phyloP scores from a whole-genome alignment of 2,113 vertebrate genomes.

The Vulpes vulpes region DNA sequence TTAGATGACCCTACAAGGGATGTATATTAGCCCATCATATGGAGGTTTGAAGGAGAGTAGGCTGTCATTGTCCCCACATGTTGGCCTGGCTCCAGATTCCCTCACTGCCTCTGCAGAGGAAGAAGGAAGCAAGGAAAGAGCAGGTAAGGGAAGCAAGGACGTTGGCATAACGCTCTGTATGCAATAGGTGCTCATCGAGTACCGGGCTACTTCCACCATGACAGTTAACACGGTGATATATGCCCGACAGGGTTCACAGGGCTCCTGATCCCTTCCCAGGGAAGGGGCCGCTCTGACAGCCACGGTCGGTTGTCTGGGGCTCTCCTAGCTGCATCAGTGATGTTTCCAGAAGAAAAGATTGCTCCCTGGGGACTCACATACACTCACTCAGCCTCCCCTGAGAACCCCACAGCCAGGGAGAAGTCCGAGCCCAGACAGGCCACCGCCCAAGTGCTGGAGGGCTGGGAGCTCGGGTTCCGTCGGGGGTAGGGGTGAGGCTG shows the following conservation, averaged over 20 bases:
- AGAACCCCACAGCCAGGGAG: background rate
- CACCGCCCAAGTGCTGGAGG: accelerated
- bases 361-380: too few species aligned
- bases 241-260: too few species aligned
- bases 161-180: accelerated
- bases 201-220: background rate
- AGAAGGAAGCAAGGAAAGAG: background rate
- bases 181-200: background rate
- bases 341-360: background rate
- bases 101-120: background rate
- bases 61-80: background rate
- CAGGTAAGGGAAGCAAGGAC: background rate
- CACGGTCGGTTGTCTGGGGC: background rate
- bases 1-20: background rate
- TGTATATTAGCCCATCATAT: background rate
- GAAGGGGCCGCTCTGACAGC: background rate
- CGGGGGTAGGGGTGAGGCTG: background rate
- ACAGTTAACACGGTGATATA: background rate
- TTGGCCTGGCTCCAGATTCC: background rate
- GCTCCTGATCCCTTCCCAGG: background rate
- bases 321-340: background rate
- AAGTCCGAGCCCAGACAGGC: background rate
- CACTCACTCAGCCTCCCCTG: background rate
- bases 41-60: background rate
- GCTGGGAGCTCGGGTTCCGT: accelerated